phyloP scores from a whole-genome alignment of 2,113 vertebrate genomes.

The Theristicus caerulescens region DNA sequence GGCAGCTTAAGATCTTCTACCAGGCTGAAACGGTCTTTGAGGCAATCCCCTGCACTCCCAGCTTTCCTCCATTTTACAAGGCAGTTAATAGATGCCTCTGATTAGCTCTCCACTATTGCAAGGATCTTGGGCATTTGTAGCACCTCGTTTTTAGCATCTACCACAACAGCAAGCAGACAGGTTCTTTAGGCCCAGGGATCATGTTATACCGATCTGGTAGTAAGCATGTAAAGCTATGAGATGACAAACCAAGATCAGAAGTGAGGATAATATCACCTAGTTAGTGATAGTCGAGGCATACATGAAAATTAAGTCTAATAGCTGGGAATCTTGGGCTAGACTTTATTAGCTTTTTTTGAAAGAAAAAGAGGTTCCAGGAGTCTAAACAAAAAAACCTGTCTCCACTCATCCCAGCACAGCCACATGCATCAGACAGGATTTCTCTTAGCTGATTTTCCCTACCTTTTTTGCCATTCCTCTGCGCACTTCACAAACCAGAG shows the following conservation, averaged over 20 bases:
- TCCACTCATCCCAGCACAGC: not conserved
- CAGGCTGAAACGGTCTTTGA: not conserved
- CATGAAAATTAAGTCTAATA: not conserved
- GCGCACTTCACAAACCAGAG: conserved; percentile 87
- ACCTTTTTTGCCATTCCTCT: conserved; percentile 85
- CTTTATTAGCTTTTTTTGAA: not conserved
- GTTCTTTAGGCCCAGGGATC: not conserved
- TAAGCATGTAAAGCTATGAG: not conserved
- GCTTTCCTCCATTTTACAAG: not conserved
- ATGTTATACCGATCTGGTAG: not conserved
- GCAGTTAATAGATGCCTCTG: not conserved
- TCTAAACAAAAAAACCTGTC: not conserved
- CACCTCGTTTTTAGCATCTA: not conserved
- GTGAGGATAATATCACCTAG: not conserved
- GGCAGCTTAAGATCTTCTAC: not conserved
- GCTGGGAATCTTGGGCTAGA: not conserved
- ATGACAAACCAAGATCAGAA: not conserved
- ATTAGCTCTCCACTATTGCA: not conserved
- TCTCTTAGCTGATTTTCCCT: not conserved
- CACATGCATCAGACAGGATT: not conserved
- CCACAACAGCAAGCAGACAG: not conserved
- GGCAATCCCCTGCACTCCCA: not conserved
- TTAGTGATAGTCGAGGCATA: not conserved
- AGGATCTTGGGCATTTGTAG: not conserved
- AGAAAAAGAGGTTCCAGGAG: not conserved